Base-by-base conservation (phyloP, 2,888 invertebrate species). In the Zygogramma bicolorata region DNA sequence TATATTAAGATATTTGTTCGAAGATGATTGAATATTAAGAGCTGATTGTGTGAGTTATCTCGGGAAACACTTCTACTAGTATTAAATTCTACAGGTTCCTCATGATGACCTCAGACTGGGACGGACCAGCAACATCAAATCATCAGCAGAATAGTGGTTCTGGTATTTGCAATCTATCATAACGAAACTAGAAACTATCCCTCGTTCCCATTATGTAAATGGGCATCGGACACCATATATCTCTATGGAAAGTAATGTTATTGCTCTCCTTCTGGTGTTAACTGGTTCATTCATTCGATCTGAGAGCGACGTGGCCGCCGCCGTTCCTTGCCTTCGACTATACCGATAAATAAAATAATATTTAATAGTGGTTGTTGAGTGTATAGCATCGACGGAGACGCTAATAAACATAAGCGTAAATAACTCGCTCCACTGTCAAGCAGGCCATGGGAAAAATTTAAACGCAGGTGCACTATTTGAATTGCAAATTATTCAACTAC, bases 401-500 rank as follows among this genome's bases (percentile, higher is more conserved):
- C 84, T 85, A 85, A 84, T 85, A 85, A 85, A 84, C 82, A 81
- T 82, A 81, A 82, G 82, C 83, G 84, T 85, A 85, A 85, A 85
- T 85, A 85, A 85, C 81, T 83, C 81, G 81, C 80, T 80, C 80
- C 77, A 79, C 82, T 79, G 81, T 80, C 80, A 79, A 75, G 77
- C 77, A 75, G 76, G 71, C 80, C 84, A 84, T 84, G 85, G 84
- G 85, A 86, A 86, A 86, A 86, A 85, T 84, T 82, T 81, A 83
- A 85, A 86, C 85, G 86, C 86, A 86, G 86, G 86, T 86, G 86
- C 86, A 84, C 84, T 84, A 86, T 86, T 86, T 86, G 86, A 84
- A 86, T 85, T 86, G 86, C 86, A 86, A 86, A 86, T 86, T 81
- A 81, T 81, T 77, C 74, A 58, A 68, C 66, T 71, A 68, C 71